These are phyloP conservation scores for Scaptomyza montana DNA, from an alignment of 1,140 invertebrate species.

Conservation along the genomic window DNA sequence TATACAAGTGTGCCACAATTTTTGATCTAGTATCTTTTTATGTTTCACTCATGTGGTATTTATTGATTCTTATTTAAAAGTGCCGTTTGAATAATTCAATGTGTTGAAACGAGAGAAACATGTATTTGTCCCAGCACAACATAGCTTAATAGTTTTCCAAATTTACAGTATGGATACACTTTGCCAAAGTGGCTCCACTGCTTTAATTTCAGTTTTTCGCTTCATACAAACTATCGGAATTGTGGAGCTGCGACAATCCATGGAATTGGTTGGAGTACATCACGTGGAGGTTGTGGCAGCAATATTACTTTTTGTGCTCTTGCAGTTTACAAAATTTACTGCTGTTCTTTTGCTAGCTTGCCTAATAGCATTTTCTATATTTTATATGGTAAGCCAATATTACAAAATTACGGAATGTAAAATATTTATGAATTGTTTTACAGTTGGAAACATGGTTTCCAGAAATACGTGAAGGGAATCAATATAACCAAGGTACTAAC, in stretches of 20 bases:
- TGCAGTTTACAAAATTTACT: constrained; percentile 68
- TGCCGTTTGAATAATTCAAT: background rate
- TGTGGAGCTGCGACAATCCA: constrained; percentile 49
- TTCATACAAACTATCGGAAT: constrained; percentile 40
- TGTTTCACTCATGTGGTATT: constrained; percentile 3
- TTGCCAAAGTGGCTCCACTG: constrained; percentile 10
- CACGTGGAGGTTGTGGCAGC: constrained; percentile 49
- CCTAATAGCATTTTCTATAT: constrained; percentile 48
- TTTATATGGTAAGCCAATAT: constrained; percentile 58
- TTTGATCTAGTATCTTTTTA: constrained; percentile 6
- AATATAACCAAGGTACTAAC: background rate
- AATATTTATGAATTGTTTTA: background rate
- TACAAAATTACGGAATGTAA: background rate
- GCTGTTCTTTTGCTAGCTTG: constrained; percentile 50
- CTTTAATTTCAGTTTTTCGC: background rate
- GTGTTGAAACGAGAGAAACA: background rate
- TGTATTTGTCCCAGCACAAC: constrained; percentile 30
- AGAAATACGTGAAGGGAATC: background rate
- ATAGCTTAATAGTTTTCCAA: constrained; percentile 25
- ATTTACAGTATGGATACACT: constrained; percentile 41
- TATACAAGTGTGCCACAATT: background rate
- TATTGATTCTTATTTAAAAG: too few species aligned
- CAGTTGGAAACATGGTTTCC: constrained; percentile 32
- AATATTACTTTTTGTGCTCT: constrained; percentile 45
- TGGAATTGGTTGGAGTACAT: constrained; percentile 55